phyloP scores from a whole-genome alignment of 2,888 invertebrate species.

The Rotaria macrura region DNA sequence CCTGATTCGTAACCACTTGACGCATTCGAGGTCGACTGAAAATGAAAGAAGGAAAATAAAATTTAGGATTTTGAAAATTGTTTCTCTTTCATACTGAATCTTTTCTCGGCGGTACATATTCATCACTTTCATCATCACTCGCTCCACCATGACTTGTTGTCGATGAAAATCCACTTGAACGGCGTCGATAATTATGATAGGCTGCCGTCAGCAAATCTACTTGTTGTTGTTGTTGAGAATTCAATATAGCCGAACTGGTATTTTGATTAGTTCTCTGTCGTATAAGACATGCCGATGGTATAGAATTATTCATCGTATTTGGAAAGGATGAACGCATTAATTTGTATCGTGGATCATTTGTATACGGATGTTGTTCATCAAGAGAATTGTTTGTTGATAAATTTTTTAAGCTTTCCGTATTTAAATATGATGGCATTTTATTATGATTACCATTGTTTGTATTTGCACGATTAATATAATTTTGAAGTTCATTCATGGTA shows the following conservation, averaged over 20 bases:
- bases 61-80: background rate
- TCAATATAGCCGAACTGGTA: background rate
- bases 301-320: background rate
- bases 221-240: background rate
- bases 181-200: background rate
- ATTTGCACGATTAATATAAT: background rate
- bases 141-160: constrained; percentile 20
- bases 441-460: background rate
- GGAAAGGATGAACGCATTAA: background rate
- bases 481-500: background rate
- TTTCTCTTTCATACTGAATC: background rate
- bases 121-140: constrained; percentile 10
- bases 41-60: background rate
- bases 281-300: background rate
- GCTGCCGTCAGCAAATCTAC: background rate
- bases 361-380: background rate
- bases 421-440: background rate
- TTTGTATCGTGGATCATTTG: background rate
- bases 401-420: background rate
- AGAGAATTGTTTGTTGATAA: background rate
- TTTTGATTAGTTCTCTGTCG: background rate
- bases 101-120: constrained; percentile 1
- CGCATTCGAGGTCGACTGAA: background rate
- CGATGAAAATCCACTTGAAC: constrained; percentile 10
- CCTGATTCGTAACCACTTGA: constrained; percentile 20